phyloP scores from a whole-genome alignment of 2,113 vertebrate genomes.

The Bombycilla garrulus region DNA sequence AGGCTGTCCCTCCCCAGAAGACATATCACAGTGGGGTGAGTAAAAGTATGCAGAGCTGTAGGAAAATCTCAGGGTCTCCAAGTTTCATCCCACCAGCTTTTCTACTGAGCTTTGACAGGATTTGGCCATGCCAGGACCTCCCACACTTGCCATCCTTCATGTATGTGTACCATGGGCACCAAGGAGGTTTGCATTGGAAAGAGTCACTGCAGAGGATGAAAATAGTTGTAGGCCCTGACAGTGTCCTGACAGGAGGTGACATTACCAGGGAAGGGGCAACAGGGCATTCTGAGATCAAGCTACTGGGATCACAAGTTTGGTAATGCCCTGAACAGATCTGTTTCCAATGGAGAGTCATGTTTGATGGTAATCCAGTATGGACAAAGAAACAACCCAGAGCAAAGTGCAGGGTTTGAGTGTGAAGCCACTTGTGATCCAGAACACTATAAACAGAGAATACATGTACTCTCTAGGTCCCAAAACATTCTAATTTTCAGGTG shows the following conservation, averaged over 20 bases:
- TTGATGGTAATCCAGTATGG: background rate
- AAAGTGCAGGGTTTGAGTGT: background rate
- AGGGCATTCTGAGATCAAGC: background rate
- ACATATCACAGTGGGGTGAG: rapidly evolving
- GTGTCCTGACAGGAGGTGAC: background rate
- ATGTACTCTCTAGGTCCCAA: background rate
- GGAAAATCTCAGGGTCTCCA: background rate
- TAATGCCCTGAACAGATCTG: background rate
- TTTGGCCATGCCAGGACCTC: background rate
- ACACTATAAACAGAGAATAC: background rate
- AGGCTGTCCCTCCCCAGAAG: background rate
- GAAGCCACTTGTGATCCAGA: background rate
- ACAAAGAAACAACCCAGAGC: background rate
- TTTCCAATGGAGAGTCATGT: background rate
- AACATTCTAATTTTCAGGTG: background rate
- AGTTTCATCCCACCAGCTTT: background rate
- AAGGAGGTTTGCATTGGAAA: background rate
- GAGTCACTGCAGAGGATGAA: background rate
- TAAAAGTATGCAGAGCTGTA: background rate
- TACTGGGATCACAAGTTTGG: background rate
- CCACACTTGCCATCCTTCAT: rapidly evolving
- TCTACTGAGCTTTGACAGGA: background rate
- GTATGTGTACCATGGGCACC: background rate
- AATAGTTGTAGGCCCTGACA: background rate
- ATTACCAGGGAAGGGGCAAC: background rate